phyloP scores from a whole-genome alignment of 2,797 vertebrate species.

The Anolis apletophallus region DNA sequence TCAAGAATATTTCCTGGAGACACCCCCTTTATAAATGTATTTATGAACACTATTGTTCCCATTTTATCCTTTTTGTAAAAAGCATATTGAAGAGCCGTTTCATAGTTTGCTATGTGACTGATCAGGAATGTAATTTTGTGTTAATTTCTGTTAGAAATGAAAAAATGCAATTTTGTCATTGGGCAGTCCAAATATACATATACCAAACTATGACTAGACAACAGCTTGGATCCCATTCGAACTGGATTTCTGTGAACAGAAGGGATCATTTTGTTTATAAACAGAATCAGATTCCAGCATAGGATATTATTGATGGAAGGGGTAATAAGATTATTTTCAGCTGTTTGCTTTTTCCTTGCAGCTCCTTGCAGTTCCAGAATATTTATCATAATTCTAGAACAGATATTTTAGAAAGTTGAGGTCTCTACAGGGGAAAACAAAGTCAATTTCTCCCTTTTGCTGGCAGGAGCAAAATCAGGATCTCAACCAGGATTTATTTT shows the following conservation, averaged over 20 bases:
- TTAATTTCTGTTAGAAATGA: background rate
- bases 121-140: background rate
- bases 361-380: background rate
- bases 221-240: background rate
- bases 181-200: background rate
- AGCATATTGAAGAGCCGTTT: background rate
- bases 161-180: background rate
- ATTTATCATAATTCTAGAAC: background rate
- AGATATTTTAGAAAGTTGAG: too few relatives aligned
- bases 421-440: background rate
- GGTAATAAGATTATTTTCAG: background rate
- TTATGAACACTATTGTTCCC: background rate
- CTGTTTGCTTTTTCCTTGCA: background rate
- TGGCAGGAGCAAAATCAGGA: background rate
- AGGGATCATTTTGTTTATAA: background rate
- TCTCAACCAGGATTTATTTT: background rate
- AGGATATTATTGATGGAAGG: background rate
- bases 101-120: slow-evolving; percentile 14
- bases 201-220: background rate
- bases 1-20: background rate
- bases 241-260: background rate
- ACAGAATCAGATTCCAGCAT: background rate
- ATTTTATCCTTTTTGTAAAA: background rate
- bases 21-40: background rate
- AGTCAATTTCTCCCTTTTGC: background rate